A percentile compares a stretch with the other conserved stretches of the same genome.
These are phyloP conservation scores for Busseola fusca DNA, from an alignment of 2,888 invertebrate genomes.

Conservation along the genomic window DNA sequence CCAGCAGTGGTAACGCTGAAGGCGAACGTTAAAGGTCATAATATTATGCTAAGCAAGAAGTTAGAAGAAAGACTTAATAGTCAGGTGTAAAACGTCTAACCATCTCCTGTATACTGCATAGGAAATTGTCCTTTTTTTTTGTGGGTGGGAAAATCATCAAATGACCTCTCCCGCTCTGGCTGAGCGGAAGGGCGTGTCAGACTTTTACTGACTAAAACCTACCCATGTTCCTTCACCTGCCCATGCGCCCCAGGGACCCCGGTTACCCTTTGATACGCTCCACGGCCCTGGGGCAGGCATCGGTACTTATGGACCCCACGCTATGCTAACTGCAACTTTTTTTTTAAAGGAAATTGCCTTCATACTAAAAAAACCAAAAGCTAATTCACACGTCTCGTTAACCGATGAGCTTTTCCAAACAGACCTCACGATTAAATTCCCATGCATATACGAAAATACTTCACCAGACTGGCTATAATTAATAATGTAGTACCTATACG, in stretches of 20 bases:
- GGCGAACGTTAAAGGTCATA: too few relatives aligned
- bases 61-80: neutral
- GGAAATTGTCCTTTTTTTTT: too few relatives aligned
- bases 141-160: too few relatives aligned
- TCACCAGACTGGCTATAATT: slow-evolving; percentile 69
- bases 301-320: too few relatives aligned
- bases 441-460: slow-evolving; percentile 68
- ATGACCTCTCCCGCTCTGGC: too few relatives aligned
- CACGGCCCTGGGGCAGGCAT: too few relatives aligned
- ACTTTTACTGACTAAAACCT: too few relatives aligned
- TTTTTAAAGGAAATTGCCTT: slow-evolving; percentile 15
- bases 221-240: too few relatives aligned
- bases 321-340: too few relatives aligned
- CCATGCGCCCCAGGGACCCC: too few relatives aligned
- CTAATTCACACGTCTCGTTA: slow-evolving; percentile 42
- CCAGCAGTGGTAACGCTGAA: neutral
- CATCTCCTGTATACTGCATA: neutral
- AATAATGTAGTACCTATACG: slow-evolving; percentile 72
- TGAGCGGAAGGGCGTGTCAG: too few relatives aligned
- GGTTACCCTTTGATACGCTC: too few relatives aligned
- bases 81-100: neutral
- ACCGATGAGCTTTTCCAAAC: slow-evolving; percentile 43
- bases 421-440: slow-evolving; percentile 67
- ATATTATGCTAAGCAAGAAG: neutral
- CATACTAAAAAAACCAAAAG: slow-evolving; percentile 20